A percentile compares a stretch with the other conserved stretches of the same genome.
Conservation (phyloP, 2,113 vertebrate genomes). For the Brachypteracias leptosomus region DNA sequence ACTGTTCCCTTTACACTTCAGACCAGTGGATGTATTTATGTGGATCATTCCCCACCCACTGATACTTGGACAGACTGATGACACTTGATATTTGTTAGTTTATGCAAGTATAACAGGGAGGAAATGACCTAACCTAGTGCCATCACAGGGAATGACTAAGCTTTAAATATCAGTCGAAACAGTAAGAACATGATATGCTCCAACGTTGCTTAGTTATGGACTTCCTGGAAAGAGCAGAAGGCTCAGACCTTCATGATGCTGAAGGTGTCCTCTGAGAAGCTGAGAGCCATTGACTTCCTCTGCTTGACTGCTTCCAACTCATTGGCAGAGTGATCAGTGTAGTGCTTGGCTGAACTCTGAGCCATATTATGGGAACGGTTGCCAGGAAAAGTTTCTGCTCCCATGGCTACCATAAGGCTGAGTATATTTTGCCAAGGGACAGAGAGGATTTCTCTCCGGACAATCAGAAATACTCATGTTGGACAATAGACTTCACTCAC, state of each 20-base stretch:
- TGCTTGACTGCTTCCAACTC: neutral
- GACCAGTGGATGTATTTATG: neutral
- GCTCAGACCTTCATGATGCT: neutral
- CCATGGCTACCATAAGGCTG: neutral
- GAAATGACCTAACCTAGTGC: neutral
- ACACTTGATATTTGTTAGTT: neutral
- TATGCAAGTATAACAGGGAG: neutral
- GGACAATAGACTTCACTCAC: neutral
- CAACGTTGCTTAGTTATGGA: neutral
- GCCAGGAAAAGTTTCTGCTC: neutral
- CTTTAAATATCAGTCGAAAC: neutral
- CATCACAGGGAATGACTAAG: neutral
- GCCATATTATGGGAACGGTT: neutral
- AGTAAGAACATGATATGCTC: neutral
- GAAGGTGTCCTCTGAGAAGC: neutral
- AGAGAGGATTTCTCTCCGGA: neutral
- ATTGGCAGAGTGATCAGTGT: neutral
- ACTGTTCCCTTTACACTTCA: neutral
- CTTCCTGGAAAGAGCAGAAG: neutral
- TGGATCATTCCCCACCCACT: neutral
- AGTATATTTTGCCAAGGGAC: neutral
- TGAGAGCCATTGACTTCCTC: neutral
- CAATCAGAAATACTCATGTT: neutral
- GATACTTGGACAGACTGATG: neutral
- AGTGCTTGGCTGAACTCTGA: neutral